A percentile compares a stretch with the other conserved stretches of the same genome.
Evolutionary conservation across 2,888 invertebrate genomes (phyloP).

Genomic region (Unio pictorum): DNA sequence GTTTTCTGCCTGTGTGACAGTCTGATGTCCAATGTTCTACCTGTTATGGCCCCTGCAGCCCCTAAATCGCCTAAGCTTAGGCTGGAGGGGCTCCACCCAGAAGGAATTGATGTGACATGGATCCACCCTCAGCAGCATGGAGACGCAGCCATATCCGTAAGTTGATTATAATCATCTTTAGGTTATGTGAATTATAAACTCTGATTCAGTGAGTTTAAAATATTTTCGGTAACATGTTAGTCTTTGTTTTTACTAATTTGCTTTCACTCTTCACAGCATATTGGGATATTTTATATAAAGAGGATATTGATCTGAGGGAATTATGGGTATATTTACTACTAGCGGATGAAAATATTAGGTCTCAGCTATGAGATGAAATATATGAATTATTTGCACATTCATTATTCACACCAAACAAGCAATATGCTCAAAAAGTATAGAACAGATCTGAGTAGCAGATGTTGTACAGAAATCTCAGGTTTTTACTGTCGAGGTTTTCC

Average conservation of each 20-base stretch:
- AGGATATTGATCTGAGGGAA: too few relatives aligned
- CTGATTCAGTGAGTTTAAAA: too few relatives aligned
- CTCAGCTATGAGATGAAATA: too few relatives aligned
- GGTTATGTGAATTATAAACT: background rate
- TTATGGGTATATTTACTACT: too few relatives aligned
- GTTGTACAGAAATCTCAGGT: too few relatives aligned
- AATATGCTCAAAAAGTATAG: too few relatives aligned
- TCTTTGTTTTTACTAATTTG: background rate
- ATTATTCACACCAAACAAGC: too few relatives aligned
- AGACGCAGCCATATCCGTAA: slow-evolving; percentile 69
- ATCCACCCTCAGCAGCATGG: slow-evolving; percentile 69
- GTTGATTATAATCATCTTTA: slow-evolving; percentile 21
- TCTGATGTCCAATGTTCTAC: slow-evolving; percentile 63
- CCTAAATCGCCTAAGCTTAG: slow-evolving; percentile 68
- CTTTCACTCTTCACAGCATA: slow-evolving; percentile 1
- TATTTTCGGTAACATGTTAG: background rate
- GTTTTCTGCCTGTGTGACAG: slow-evolving; percentile 68
- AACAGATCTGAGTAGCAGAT: too few relatives aligned
- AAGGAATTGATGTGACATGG: slow-evolving; percentile 71
- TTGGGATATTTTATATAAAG: background rate
- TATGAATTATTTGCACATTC: too few relatives aligned
- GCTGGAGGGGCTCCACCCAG: slow-evolving; percentile 67
- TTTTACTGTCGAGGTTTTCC: too few relatives aligned
- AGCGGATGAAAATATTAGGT: too few relatives aligned
- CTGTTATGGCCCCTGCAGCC: slow-evolving; percentile 68